phyloP scores from a whole-genome alignment of 2,797 vertebrate species.

The Hydrophis major region DNA sequence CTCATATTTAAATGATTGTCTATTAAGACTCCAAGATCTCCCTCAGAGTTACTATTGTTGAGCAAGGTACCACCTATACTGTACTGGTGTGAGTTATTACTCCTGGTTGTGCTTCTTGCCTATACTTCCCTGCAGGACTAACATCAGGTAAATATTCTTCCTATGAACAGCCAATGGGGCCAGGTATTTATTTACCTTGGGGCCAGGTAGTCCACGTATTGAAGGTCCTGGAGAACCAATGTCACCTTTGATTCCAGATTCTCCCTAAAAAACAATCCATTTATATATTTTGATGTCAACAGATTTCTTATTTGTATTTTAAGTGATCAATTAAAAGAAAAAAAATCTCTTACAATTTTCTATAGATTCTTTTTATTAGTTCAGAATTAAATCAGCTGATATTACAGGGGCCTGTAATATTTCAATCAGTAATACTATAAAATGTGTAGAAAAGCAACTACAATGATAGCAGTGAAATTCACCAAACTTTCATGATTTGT shows the following conservation, averaged over 20 bases:
- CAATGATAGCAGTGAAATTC: neutral
- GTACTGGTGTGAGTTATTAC: neutral
- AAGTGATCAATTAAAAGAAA: neutral
- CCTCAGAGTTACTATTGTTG: too few relatives aligned
- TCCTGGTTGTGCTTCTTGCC: neutral
- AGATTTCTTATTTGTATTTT: neutral
- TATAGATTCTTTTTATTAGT: neutral
- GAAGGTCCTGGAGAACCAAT: slow-evolving; percentile 74
- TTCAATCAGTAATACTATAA: neutral
- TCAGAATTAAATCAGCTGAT: neutral
- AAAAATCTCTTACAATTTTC: neutral
- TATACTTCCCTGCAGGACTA: neutral
- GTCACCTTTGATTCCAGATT: slow-evolving; percentile 72
- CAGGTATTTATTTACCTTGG: slow-evolving; percentile 74
- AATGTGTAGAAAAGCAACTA: neutral
- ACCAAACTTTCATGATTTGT: neutral
- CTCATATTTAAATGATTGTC: too few relatives aligned
- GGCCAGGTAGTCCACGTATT: slow-evolving; percentile 75
- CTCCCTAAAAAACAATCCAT: slow-evolving; percentile 72
- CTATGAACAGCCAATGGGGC: neutral
- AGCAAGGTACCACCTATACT: too few relatives aligned
- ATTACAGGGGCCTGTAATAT: neutral
- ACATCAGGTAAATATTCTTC: neutral
- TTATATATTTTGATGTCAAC: neutral
- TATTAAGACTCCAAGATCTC: too few relatives aligned